Base-by-base conservation (phyloP, 1,140 invertebrate species). In the Pachypsylla venusta region DNA sequence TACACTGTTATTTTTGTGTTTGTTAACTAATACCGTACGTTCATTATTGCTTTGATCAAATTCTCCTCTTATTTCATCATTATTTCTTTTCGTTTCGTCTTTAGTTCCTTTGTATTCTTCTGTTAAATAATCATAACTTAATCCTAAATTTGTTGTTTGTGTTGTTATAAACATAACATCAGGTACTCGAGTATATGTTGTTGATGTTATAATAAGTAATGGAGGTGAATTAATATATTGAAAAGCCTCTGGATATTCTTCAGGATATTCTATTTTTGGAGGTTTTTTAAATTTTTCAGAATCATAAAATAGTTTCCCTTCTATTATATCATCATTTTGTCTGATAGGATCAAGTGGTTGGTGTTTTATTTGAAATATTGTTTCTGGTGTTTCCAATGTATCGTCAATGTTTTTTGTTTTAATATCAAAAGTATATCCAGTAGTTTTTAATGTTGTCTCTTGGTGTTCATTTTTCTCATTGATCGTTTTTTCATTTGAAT, bases 241-340 rank as follows among this genome's bases (percentile, higher is more conserved):
- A 42, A 53, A 62, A 54, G 59, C 61, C 16, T 62, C 61, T 10
- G 61, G 61, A 35, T 62, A 62, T 58, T 62, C 61, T 42, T 62
- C 59, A n/a, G 61, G 61, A 28, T 62, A 62, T 24, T 19, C 42
- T 19, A 62, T 60, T 54, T 54, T 27, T 53, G 27, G 28, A 57
- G 42, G 42, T 22, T 48, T 48, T 48, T 48, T 48, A 22, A 48
- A 48, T 19, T 48, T 48, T 22, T 48, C 42, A n/a, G 42, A 48
- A n/a, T 48, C 42, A 22, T 48, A 48, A 19, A 48, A 48, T 5
- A 48, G n/a, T n/a, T 19, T 48, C 5, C 42, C 42, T 19, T 48
- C 42, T 4, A 4, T 22, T 48, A n/a, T n/a, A n/a, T n/a, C n/a
- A n/a, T n/a, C n/a, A n/a, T n/a, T n/a, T n/a, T n/a, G n/a, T n/a